Evolutionary conservation across 2,797 vertebrate genomes (phyloP), one percentile per base, ranked within the genome.

Genomic region (Hydrocynus forskahlii): DNA sequence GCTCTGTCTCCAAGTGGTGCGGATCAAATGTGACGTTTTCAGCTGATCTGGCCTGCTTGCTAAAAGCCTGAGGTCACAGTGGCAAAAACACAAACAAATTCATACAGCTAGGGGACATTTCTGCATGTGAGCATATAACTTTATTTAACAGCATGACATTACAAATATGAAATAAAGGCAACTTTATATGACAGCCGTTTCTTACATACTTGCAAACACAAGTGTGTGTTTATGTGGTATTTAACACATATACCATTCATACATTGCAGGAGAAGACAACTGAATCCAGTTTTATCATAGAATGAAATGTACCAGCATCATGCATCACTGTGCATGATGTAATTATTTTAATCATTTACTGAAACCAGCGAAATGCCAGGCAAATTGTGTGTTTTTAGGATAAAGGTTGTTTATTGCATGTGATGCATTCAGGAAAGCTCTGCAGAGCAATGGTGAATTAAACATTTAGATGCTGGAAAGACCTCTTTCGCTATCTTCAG

Each of bases 11-110:
- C 57, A 81, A 79, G 78, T 84, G 78, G 74, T 68, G 38, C 40
- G 38, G 75, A 83, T 85, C 76, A 83, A 85, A 83, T 83, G 79
- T 62, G 55, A 78, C 66, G 70, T 81, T 85, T 82, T 60, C 79
- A 72, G 38, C 62, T 29, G 19, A 79, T 79, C 73, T n/a, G 68
- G 68, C 78, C 64, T 81, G 79, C 76, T 80, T 66, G 60, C 62
- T 70, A 70, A 77, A 57, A 85, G 76, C 63, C 83, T 60, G 79
- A 83, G 81, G 79, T 83, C 9, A 35, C 59, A 50, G 38, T 8
- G 38, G 72, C 63, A 77, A 14, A 57, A 67, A 9, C 72, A 73
- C 71, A 75, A 83, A 79, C 72, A 45, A 45, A 50, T 70, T 21
- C 68, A 16, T 9, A 8, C 43, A 19, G n/a, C 66, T 43, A 68